A percentile compares a stretch with the other conserved stretches of the same genome.
phyloP scores from a whole-genome alignment of 2,888 invertebrate genomes.

The Euclidia mi region DNA sequence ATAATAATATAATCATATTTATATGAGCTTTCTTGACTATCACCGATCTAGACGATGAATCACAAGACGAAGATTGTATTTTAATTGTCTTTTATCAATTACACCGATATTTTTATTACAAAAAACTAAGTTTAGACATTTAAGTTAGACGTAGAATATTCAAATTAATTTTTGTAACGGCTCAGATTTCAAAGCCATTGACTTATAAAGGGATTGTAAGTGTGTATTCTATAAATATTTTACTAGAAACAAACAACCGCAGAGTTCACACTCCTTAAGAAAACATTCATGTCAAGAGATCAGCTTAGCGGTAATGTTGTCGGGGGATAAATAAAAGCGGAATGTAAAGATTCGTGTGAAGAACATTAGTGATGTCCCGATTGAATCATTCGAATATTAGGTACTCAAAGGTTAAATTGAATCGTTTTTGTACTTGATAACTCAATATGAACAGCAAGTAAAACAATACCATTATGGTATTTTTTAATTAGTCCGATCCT shows the following conservation, averaged over 20 bases:
- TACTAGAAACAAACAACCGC: constrained; percentile 61
- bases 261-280: constrained; percentile 60
- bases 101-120: constrained; percentile 1
- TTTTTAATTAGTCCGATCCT: no score
- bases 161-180: neutral
- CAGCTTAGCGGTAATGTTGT: constrained; percentile 54
- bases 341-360: constrained; percentile 53
- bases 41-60: constrained; percentile 23
- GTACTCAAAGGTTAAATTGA: no score
- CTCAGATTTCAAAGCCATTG: neutral
- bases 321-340: constrained; percentile 63
- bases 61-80: constrained; percentile 23
- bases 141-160: neutral
- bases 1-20: constrained; percentile 20
- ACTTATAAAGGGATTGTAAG: constrained; percentile 32
- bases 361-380: constrained; percentile 32
- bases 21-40: constrained; percentile 24
- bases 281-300: constrained; percentile 67
- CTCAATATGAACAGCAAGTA: no score
- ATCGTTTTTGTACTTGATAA: no score
- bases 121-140: neutral
- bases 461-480: no score
- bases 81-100: constrained; percentile 18
- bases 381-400: neutral
- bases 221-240: constrained; percentile 63